Conservation (phyloP, 1,140 invertebrate genomes). For the Geopemphigus sp. region DNA sequence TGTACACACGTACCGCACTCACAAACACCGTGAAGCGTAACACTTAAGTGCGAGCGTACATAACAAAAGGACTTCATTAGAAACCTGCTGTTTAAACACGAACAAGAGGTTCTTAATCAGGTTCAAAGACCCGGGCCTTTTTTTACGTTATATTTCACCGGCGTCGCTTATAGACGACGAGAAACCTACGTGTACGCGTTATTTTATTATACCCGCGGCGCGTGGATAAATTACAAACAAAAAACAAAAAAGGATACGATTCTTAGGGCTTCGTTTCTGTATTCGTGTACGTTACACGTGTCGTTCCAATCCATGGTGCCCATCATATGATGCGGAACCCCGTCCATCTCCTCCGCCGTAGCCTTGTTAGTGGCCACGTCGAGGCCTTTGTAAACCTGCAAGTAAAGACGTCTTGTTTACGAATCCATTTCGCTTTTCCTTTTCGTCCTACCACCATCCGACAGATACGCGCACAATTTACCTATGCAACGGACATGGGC, state of each 20-base stretch:
- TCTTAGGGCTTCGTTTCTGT: constrained; percentile 74
- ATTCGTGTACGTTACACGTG: constrained; percentile 82
- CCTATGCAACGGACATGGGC: no score
- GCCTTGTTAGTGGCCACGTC: constrained; percentile 97
- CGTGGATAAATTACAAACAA: background rate
- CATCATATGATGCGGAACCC: constrained; percentile 84
- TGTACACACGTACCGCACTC: no score
- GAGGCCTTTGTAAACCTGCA: constrained; percentile 86
- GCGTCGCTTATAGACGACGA: background rate
- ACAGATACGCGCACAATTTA: no score
- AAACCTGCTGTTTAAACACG: constrained; percentile 24
- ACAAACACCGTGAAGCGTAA: constrained; percentile 1
- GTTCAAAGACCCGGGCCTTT: background rate
- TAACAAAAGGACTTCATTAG: constrained; percentile 29
- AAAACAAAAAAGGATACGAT: constrained; percentile 68
- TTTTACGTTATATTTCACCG: background rate
- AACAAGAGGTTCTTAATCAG: constrained; percentile 36
- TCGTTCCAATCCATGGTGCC: constrained; percentile 79
- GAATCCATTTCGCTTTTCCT: no score
- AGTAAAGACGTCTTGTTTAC: constrained; percentile 48
- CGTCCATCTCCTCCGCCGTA: constrained; percentile 71
- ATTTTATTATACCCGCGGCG: no score
- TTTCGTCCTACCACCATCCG: no score
- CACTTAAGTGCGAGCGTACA: background rate
- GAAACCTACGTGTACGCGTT: background rate